phyloP scores from a whole-genome alignment of 2,113 vertebrate genomes.

The Elgaria multicarinata region DNA sequence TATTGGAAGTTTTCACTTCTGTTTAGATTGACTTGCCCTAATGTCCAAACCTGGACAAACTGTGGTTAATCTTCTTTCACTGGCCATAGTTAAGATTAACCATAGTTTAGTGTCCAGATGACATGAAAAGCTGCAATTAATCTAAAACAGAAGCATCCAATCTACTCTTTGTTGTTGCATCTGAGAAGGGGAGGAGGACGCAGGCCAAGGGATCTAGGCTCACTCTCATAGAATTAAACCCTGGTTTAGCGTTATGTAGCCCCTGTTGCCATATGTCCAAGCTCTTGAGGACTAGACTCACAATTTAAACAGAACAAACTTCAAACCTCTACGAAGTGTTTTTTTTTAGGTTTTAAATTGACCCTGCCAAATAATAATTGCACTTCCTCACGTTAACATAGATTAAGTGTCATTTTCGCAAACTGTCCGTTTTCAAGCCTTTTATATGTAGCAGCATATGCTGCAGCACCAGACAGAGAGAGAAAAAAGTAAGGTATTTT shows the following conservation, averaged over 20 bases:
- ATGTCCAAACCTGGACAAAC: background rate
- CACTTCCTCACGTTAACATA: background rate
- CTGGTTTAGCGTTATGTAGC: background rate
- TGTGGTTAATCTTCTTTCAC: background rate
- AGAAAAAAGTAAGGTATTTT: constrained; percentile 65
- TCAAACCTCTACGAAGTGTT: too few relatives aligned
- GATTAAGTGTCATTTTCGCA: background rate
- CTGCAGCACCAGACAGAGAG: background rate
- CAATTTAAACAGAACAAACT: background rate
- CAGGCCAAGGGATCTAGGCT: background rate
- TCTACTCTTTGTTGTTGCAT: background rate
- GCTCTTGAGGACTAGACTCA: background rate
- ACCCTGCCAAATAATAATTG: background rate
- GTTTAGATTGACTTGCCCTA: background rate
- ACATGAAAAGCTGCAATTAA: background rate
- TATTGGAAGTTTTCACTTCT: background rate
- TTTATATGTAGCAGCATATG: constrained; percentile 15
- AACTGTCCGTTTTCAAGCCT: background rate
- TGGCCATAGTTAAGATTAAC: background rate
- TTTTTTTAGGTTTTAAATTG: too few relatives aligned
- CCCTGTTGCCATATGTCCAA: background rate
- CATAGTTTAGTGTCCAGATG: background rate
- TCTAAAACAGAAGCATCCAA: background rate
- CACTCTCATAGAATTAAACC: background rate
- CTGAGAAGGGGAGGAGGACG: background rate